A percentile compares a stretch with the other conserved stretches of the same genome.
These are phyloP conservation scores for Buphagus erythrorhynchus DNA, from an alignment of 2,797 vertebrate genomes.

Conservation along the genomic window DNA sequence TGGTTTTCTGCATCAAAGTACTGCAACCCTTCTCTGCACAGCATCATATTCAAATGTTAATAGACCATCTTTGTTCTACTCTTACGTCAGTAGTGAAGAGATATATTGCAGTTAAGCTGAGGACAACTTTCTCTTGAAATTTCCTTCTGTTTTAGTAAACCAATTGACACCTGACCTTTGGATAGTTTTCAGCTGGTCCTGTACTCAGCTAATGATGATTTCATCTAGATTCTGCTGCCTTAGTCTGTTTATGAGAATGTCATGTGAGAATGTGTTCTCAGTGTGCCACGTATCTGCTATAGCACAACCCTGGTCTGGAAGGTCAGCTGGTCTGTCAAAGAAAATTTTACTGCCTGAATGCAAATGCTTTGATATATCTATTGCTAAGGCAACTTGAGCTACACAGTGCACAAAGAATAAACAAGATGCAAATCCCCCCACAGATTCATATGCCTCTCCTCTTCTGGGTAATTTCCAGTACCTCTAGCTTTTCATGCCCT, in stretches of 20 bases:
- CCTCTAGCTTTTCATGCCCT: background rate
- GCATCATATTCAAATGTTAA: background rate
- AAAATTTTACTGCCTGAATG: background rate
- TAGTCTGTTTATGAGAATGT: background rate
- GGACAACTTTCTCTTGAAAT: background rate
- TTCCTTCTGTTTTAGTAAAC: background rate
- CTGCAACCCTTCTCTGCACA: background rate
- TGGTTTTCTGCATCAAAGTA: background rate
- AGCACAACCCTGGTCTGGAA: background rate
- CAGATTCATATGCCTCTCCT: background rate
- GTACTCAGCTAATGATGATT: background rate
- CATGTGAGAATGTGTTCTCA: background rate
- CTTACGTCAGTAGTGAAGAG: background rate
- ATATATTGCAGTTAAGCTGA: background rate
- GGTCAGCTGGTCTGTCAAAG: background rate
- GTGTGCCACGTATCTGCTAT: background rate
- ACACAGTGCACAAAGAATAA: background rate
- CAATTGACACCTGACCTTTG: background rate
- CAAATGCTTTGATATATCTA: background rate
- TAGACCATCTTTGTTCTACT: background rate
- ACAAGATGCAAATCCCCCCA: rapidly evolving
- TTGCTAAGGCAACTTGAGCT: background rate
- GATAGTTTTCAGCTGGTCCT: background rate
- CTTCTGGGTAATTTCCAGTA: background rate
- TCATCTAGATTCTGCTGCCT: background rate